Base-by-base conservation (phyloP, 2,888 invertebrate species). In the Mythimna vitellina region DNA sequence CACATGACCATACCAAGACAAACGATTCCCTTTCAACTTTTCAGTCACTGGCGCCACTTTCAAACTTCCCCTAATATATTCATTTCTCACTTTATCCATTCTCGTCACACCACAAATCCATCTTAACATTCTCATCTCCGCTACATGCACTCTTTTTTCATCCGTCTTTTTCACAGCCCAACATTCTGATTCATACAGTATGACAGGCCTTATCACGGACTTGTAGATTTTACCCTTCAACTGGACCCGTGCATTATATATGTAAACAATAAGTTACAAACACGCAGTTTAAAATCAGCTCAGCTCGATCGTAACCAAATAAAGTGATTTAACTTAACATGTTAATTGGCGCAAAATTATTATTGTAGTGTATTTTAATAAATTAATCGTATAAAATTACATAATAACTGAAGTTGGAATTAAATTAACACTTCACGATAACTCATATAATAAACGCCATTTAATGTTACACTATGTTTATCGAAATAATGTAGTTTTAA, bases 391-490 rank as follows among this genome's bases (percentile, higher is more conserved):
- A n/a, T 35, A 42, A 56, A 65, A 67, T 75, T 53, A 75, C n/a
- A 38, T 65, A 58, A 70, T 71, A 66, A 65, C 32, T 61, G 12
- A 9, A 64, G 46, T 64, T 46, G 14, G 17, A 78, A 65, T 61
- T 42, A 46, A 78, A 78, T 78, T 64, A 78, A 51, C 78, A 75
- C 73, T 35, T 68, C 12, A 20, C 46, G 10, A 61, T 68, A 72
- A 53, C 57, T 70, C 25, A 77, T 32, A 70, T n/a, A 25, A 67
- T n/a, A 29, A 49, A 29, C 51, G 22, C 42, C 20, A 14, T 58
- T 68, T 71, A 60, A 63, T 20, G 22, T 22, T 29, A 74, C 7
- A 68, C 49, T 61, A 20, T 29, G 10, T 32, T 53, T n/a, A 29
- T 53, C 32, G 32, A 54, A 64, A 65, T 67, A 58, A 67, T 78